A percentile compares a stretch with the other conserved stretches of the same genome.
phyloP scores from a whole-genome alignment of 2,888 invertebrate genomes.

The Serripes groenlandicus region DNA sequence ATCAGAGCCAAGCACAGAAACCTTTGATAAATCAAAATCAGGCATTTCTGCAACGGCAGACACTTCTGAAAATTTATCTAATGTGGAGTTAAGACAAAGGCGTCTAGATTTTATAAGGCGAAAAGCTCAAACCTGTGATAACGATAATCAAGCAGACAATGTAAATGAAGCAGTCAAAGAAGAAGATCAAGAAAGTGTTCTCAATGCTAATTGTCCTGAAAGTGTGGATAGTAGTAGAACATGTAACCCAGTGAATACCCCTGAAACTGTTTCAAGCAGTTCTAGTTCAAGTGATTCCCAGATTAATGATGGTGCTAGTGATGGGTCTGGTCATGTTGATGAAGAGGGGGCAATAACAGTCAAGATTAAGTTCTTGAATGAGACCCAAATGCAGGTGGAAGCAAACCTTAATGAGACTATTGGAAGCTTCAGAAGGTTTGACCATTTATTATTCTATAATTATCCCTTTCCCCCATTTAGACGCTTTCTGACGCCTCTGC shows the following conservation, averaged over 20 bases:
- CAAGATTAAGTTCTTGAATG: slow-evolving; percentile 86
- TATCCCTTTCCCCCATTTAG: no score
- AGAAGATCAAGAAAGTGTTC: neutral
- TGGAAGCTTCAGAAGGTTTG: slow-evolving; percentile 86
- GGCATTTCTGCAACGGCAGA: neutral
- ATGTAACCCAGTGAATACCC: neutral
- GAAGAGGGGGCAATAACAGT: slow-evolving; percentile 75
- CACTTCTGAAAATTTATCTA: slow-evolving; percentile 19
- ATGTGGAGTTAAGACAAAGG: slow-evolving; percentile 67
- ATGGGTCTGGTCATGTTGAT: neutral
- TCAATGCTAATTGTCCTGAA: neutral
- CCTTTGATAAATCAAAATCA: neutral
- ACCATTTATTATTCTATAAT: no score
- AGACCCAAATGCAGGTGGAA: slow-evolving; percentile 84
- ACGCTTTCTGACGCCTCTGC: no score
- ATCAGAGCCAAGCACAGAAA: neutral
- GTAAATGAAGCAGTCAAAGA: neutral
- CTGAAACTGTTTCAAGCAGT: slow-evolving; percentile 1
- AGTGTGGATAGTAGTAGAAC: neutral
- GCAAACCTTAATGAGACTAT: slow-evolving; percentile 85
- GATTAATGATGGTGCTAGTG: neutral
- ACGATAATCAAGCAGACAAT: no score
- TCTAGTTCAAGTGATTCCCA: neutral
- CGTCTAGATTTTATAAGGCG: slow-evolving; percentile 65
- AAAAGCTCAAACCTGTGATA: slow-evolving; percentile 6